Conservation (phyloP, 2,888 invertebrate genomes). For the Dryobotodes eremita region DNA sequence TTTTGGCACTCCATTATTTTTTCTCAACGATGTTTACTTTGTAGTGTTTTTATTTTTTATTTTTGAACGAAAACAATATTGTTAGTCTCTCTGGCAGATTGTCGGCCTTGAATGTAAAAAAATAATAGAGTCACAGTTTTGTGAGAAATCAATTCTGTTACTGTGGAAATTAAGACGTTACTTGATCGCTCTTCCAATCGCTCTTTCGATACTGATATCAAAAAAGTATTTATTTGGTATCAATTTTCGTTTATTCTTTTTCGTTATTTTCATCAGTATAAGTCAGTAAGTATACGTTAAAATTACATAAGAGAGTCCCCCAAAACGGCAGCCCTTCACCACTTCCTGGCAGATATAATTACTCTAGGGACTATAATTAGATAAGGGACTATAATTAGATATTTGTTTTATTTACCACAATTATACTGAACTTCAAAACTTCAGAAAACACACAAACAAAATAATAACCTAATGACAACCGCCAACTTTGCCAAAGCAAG, state of each 20-base stretch:
- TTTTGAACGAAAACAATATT: conserved; percentile 29
- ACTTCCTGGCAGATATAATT: neutral
- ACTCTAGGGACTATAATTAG: neutral
- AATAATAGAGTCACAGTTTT: conserved; percentile 29
- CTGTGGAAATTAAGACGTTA: conserved; percentile 9
- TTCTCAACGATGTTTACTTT: neutral
- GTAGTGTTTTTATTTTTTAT: conserved; percentile 21
- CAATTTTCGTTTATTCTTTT: neutral
- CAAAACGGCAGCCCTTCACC: neutral
- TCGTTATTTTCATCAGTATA: neutral
- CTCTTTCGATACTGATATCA: neutral
- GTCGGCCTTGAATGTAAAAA: conserved; percentile 15
- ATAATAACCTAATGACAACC: conserved; percentile 19
- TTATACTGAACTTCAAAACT: neutral
- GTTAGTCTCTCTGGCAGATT: conserved; percentile 26
- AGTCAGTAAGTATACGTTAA: no score
- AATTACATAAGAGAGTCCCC: neutral
- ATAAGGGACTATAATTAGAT: neutral
- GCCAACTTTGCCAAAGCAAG: conserved; percentile 13
- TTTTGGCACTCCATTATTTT: conserved; percentile 7
- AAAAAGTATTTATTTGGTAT: neutral
- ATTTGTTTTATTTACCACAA: neutral
- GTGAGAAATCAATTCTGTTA: conserved; percentile 22
- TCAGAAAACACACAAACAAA: conserved; percentile 15
- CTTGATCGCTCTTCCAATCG: conserved; percentile 1